These are phyloP conservation scores for Automeris io DNA, from an alignment of 2,888 invertebrate genomes.

Conservation along the genomic window DNA sequence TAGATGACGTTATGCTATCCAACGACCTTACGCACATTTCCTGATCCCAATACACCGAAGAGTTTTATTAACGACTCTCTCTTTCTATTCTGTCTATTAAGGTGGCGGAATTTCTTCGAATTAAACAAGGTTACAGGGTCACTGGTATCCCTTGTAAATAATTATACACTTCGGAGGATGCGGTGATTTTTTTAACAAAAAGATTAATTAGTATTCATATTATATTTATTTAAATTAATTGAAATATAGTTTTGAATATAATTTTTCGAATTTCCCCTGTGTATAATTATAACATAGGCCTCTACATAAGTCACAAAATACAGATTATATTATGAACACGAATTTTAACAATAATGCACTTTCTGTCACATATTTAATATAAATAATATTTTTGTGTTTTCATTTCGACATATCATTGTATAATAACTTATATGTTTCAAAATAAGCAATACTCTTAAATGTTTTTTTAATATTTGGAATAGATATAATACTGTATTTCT, in stretches of 20 bases:
- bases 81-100: slow-evolving; percentile 58
- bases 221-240: not conserved
- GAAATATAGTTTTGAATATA: not conserved
- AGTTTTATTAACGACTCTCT: slow-evolving; percentile 30
- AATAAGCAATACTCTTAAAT: not conserved
- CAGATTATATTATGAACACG: not conserved
- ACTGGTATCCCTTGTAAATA: slow-evolving; percentile 56
- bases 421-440: not conserved
- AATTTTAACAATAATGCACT: not conserved
- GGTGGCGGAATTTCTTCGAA: slow-evolving; percentile 67
- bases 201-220: slow-evolving; percentile 6
- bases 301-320: not conserved
- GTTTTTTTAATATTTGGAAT: no score
- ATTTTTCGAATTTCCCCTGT: not conserved
- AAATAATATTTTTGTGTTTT: slow-evolving; percentile 5
- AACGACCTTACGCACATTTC: slow-evolving; percentile 35
- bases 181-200: slow-evolving; percentile 57
- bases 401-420: slow-evolving; percentile 1
- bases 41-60: slow-evolving; percentile 41
- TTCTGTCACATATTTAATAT: not conserved
- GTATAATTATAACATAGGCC: slow-evolving; percentile 1
- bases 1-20: slow-evolving; percentile 15
- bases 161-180: slow-evolving; percentile 35
- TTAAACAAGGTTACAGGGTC: slow-evolving; percentile 61
- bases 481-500: no score